Evolutionary conservation across 2,888 invertebrate species (phyloP).

Genomic region (Microplitis deprimator): DNA sequence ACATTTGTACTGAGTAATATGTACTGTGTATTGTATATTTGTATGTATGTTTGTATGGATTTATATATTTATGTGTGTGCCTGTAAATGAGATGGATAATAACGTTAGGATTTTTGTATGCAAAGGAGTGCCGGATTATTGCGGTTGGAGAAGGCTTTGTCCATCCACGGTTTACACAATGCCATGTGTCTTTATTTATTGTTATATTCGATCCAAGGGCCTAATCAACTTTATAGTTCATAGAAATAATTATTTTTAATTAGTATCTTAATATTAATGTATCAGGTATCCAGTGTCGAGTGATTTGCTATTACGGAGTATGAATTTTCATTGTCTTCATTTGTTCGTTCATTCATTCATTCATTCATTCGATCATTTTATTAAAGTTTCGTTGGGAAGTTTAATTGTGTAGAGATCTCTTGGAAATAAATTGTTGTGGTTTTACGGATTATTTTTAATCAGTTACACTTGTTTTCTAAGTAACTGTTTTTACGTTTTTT

Average conservation of each 20-base stretch:
- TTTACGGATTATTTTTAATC: too few species aligned
- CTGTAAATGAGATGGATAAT: slow-evolving; percentile 28
- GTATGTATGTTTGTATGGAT: neutral
- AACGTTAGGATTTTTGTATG: slow-evolving; percentile 53
- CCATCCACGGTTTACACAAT: slow-evolving; percentile 42
- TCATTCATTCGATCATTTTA: neutral
- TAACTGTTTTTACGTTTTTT: too few species aligned
- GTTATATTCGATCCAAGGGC: slow-evolving; percentile 33
- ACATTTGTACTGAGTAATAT: too few species aligned
- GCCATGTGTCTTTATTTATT: slow-evolving; percentile 20
- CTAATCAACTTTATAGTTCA: slow-evolving; percentile 9
- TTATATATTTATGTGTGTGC: neutral
- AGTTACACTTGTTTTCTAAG: too few species aligned
- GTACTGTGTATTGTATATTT: too few species aligned
- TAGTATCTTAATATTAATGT: too few species aligned
- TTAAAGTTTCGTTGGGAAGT: too few species aligned
- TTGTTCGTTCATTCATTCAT: too few species aligned
- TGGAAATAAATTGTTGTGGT: neutral
- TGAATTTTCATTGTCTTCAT: neutral
- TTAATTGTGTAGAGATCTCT: neutral
- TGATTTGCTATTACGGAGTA: neutral
- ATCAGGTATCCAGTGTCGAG: too few species aligned
- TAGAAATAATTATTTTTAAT: neutral
- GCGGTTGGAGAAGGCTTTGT: slow-evolving; percentile 55
- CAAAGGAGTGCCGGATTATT: slow-evolving; percentile 53